phyloP scores from a whole-genome alignment of 2,888 invertebrate genomes.

The Caenorhabditis japonica region DNA sequence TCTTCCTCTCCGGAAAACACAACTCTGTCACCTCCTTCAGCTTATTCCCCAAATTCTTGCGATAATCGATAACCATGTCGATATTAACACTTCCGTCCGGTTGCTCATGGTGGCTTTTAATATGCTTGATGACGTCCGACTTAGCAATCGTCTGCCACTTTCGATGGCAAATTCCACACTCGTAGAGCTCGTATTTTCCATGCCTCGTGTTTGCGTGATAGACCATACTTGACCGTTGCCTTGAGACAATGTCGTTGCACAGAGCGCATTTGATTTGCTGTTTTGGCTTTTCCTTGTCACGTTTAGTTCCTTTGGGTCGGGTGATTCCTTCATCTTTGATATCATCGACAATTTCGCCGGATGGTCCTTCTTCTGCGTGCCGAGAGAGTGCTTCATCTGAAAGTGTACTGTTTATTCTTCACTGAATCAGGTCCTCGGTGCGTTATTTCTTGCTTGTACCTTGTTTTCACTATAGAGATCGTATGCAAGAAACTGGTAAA shows the following conservation, averaged over 20 bases:
- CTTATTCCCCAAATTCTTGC: slow-evolving; percentile 41
- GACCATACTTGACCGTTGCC: slow-evolving; percentile 57
- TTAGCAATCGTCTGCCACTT: slow-evolving; percentile 66
- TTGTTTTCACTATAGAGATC: too few species aligned
- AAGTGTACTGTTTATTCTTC: background rate
- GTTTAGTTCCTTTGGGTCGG: background rate
- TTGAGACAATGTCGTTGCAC: slow-evolving; percentile 54
- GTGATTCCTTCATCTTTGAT: too few species aligned
- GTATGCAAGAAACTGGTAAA: background rate
- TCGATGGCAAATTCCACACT: slow-evolving; percentile 57
- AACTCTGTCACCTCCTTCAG: slow-evolving; percentile 39
- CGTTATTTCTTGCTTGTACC: too few species aligned
- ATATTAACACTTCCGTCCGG: slow-evolving; percentile 21
- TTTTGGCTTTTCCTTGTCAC: slow-evolving; percentile 19
- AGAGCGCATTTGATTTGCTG: slow-evolving; percentile 47
- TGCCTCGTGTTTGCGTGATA: slow-evolving; percentile 64
- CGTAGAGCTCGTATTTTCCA: slow-evolving; percentile 55
- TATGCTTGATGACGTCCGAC: slow-evolving; percentile 63
- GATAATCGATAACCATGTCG: slow-evolving; percentile 54
- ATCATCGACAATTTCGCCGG: too few species aligned
- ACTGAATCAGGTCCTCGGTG: too few species aligned
- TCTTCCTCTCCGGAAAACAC: slow-evolving; percentile 52
- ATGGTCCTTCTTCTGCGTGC: slow-evolving; percentile 16
- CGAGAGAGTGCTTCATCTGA: slow-evolving; percentile 21
- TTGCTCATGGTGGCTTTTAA: slow-evolving; percentile 52